Evolutionary conservation across 1,140 invertebrate species (phyloP).

Genomic region (Araneus ventricosus): DNA sequence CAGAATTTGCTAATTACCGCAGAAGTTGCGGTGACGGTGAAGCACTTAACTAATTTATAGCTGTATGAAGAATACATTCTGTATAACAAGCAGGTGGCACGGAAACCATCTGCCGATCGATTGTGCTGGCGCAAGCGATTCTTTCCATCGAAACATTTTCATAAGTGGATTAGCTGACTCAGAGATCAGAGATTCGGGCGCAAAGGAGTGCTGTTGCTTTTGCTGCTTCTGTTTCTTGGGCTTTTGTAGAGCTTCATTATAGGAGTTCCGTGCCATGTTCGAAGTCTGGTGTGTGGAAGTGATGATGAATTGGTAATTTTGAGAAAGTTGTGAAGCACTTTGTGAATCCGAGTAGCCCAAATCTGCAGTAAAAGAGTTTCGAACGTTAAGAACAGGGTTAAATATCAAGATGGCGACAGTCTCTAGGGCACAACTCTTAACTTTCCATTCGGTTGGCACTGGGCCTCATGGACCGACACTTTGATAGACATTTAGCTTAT

Average conservation of each 20-base stretch:
- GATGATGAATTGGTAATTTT: no score
- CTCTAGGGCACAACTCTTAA: no score
- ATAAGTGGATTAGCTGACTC: slow-evolving; percentile 23
- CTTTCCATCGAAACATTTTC: neutral
- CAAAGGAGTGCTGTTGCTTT: neutral
- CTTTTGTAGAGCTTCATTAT: neutral
- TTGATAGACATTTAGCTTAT: no score
- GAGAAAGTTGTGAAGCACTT: no score
- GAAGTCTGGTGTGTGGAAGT: no score
- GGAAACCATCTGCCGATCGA: neutral
- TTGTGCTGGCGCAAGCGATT: neutral
- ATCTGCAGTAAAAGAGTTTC: no score
- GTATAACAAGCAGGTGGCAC: slow-evolving; percentile 19
- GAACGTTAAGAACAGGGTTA: no score
- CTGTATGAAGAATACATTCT: neutral
- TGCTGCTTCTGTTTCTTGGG: neutral
- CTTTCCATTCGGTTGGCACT: no score
- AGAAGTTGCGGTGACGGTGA: neutral
- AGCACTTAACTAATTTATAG: slow-evolving; percentile 16
- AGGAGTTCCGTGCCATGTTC: no score
- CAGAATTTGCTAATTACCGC: neutral
- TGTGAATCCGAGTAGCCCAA: no score
- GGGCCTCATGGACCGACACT: no score
- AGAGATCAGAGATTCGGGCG: neutral
- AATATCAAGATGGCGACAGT: no score